Percentiles rank a stretch among this genome's conserved stretches.
These are phyloP conservation scores for Proisotoma minuta DNA, from an alignment of 2,888 invertebrate genomes.

Conservation along the genomic window DNA sequence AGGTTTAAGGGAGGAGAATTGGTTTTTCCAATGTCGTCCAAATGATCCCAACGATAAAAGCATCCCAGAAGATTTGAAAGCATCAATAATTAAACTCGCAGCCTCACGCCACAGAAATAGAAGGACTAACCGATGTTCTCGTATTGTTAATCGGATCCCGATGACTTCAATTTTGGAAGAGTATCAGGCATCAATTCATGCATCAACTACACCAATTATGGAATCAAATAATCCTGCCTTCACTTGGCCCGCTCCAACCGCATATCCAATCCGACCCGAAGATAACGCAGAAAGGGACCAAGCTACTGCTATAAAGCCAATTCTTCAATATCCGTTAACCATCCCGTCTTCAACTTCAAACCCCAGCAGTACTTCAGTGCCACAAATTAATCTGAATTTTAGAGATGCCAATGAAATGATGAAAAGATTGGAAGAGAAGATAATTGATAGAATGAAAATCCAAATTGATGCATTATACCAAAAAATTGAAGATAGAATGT, in stretches of 20 bases:
- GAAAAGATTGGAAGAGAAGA: slow-evolving; percentile 42
- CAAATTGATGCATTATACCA: slow-evolving; percentile 43
- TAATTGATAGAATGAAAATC: slow-evolving; percentile 45
- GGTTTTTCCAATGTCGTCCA: slow-evolving; percentile 35
- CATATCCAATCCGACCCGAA: too few species aligned
- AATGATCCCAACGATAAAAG: slow-evolving; percentile 44
- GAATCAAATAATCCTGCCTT: background rate
- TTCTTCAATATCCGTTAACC: slow-evolving; percentile 19
- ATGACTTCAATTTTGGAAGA: slow-evolving; percentile 28
- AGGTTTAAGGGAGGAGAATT: slow-evolving; percentile 25
- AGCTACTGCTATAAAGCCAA: slow-evolving; percentile 17
- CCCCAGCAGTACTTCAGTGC: slow-evolving; percentile 7
- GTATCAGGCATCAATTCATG: slow-evolving; percentile 15
- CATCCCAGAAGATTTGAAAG: slow-evolving; percentile 40
- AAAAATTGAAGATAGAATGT: slow-evolving; percentile 39
- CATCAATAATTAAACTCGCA: slow-evolving; percentile 34
- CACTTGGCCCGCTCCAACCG: too few species aligned
- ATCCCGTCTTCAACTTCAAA: too few species aligned
- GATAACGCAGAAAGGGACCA: too few species aligned
- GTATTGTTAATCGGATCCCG: slow-evolving; percentile 25
- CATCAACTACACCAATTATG: background rate
- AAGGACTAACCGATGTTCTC: slow-evolving; percentile 33
- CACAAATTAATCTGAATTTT: slow-evolving; percentile 11
- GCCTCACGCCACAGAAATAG: slow-evolving; percentile 37
- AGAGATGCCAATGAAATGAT: slow-evolving; percentile 31